These are phyloP conservation scores for Balearica regulorum DNA, from an alignment of 2,797 vertebrate genomes.

Conservation along the genomic window DNA sequence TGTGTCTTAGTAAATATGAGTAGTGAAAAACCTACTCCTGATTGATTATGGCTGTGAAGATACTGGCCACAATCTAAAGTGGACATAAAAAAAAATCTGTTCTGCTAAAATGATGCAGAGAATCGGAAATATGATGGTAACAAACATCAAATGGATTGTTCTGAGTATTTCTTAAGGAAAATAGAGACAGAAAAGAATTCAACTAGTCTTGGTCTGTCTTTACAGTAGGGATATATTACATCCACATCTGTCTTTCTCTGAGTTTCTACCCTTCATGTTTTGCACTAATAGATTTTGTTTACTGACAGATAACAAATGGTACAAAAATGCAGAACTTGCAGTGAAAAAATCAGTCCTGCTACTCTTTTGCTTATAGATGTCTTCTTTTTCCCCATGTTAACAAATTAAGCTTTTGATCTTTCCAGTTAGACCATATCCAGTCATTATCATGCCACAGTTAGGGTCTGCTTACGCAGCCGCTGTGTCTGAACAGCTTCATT, in stretches of 20 bases:
- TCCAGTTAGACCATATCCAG: slow-evolving; percentile 11
- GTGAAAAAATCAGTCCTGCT: not conserved
- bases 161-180: not conserved
- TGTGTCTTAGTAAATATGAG: not conserved
- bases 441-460: slow-evolving; percentile 6
- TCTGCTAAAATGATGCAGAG: not conserved
- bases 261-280: not conserved
- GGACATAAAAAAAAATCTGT: not conserved
- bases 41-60: not conserved
- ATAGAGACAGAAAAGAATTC: not conserved
- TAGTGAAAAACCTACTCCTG: not conserved
- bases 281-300: not conserved
- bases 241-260: not conserved
- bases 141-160: not conserved
- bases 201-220: not conserved
- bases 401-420: slow-evolving; percentile 32
- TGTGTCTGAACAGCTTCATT: not conserved
- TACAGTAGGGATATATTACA: not conserved
- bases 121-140: not conserved
- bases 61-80: not conserved
- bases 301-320: not conserved
- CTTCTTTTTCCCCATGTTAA: not conserved
- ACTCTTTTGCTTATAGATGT: not conserved
- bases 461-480: not conserved
- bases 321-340: not conserved